Evolutionary conservation across 2,888 invertebrate species (phyloP).

Genomic region (Celastrina argiolus): DNA sequence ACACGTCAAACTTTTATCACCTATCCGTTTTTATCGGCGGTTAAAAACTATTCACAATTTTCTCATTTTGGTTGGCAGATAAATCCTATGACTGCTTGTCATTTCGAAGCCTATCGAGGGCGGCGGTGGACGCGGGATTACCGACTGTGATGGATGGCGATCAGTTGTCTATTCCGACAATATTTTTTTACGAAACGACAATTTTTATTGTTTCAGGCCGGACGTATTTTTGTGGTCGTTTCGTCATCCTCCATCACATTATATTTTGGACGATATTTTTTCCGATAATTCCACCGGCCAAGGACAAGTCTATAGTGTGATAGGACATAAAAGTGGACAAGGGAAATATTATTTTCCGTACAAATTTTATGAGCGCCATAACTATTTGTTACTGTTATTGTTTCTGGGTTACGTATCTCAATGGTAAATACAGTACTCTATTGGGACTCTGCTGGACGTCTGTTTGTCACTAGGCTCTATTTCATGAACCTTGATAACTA

Average conservation of each 20-base stretch:
- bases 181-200: not conserved
- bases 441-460: no score
- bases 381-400: no score
- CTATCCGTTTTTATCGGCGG: no score
- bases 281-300: not conserved
- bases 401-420: no score
- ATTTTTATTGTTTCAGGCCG: conserved; percentile 1
- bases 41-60: not conserved
- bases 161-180: conserved; percentile 5
- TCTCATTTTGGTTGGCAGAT: not conserved
- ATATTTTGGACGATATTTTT: not conserved
- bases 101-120: not conserved
- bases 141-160: not conserved
- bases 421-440: no score
- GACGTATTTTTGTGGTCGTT: not conserved
- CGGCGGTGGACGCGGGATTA: not conserved
- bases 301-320: not conserved
- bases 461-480: no score
- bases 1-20: no score
- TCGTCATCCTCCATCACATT: not conserved
- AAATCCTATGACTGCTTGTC: conserved; percentile 1
- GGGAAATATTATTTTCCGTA: not conserved
- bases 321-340: not conserved
- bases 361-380: no score
- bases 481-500: no score